Evolutionary conservation across 1,140 invertebrate species (phyloP).

Genomic region (Druon quercuslanigerum): DNA sequence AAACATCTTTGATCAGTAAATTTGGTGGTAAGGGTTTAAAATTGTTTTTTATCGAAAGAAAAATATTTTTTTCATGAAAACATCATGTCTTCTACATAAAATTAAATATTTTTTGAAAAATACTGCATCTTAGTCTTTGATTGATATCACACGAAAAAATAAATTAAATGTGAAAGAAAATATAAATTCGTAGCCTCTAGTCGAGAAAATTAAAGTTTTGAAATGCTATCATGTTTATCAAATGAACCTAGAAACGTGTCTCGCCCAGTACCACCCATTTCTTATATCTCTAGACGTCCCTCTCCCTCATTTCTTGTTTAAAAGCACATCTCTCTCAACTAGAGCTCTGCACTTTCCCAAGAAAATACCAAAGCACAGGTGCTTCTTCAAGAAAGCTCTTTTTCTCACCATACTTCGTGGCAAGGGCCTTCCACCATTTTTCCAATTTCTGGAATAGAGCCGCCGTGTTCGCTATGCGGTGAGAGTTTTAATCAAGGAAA

Average conservation of each 20-base stretch:
- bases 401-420: slow-evolving; percentile 11
- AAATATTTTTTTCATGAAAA: too few relatives aligned
- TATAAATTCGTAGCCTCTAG: background rate
- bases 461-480: slow-evolving; percentile 33
- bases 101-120: too few relatives aligned
- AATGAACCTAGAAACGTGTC: background rate
- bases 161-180: background rate
- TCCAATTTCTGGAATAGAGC: slow-evolving; percentile 55
- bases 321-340: slow-evolving; percentile 32
- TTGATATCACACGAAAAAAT: too few relatives aligned
- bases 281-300: background rate
- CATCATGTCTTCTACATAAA: too few relatives aligned
- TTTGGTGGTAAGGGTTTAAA: too few relatives aligned
- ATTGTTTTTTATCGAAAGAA: too few relatives aligned
- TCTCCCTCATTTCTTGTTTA: slow-evolving; percentile 11
- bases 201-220: background rate
- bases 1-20: too few relatives aligned
- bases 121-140: too few relatives aligned
- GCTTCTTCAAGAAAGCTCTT: slow-evolving; percentile 39
- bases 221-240: slow-evolving; percentile 14
- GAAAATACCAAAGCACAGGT: slow-evolving; percentile 53
- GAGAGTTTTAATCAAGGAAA: slow-evolving; percentile 61
- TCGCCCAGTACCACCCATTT: background rate
- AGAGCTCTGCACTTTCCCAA: slow-evolving; percentile 31
- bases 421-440: slow-evolving; percentile 43